phyloP scores from a whole-genome alignment of 2,113 vertebrate genomes.

The Campylomormyrus numenius region DNA sequence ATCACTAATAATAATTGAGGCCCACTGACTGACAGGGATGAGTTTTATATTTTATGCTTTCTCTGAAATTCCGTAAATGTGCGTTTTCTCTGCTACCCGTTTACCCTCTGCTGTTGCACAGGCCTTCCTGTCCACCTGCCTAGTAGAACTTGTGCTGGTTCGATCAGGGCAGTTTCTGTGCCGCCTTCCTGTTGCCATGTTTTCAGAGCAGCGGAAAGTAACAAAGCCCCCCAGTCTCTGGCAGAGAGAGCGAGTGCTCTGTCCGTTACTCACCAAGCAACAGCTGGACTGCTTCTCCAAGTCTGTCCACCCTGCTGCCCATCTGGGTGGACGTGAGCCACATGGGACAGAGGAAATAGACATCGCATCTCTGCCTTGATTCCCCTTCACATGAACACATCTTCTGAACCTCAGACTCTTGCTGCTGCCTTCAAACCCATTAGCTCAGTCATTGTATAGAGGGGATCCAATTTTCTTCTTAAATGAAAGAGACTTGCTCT shows the following conservation, averaged over 20 bases:
- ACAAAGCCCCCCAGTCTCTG: neutral
- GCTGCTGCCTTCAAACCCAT: neutral
- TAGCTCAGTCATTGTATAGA: slow-evolving; percentile 8
- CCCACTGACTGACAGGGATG: neutral
- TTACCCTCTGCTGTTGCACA: neutral
- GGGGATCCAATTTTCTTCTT: slow-evolving; percentile 21
- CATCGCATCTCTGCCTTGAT: neutral
- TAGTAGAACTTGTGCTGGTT: neutral
- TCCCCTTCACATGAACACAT: slow-evolving; percentile 2
- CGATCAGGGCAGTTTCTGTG: neutral
- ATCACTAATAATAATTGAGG: neutral
- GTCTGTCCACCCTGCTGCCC: neutral
- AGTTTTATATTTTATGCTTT: neutral
- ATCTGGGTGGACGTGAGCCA: neutral
- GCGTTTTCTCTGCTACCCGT: neutral
- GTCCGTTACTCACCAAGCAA: neutral
- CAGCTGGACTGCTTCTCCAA: neutral
- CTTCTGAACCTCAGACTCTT: neutral
- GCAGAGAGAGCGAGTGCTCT: neutral
- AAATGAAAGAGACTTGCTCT: slow-evolving; percentile 13
- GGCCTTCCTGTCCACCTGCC: neutral
- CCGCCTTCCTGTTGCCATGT: neutral
- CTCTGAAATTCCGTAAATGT: neutral
- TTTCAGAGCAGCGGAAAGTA: neutral
- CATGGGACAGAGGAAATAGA: neutral